Evolutionary conservation across 2,797 vertebrate species (phyloP).

Genomic region (Chrosomus eos): DNA sequence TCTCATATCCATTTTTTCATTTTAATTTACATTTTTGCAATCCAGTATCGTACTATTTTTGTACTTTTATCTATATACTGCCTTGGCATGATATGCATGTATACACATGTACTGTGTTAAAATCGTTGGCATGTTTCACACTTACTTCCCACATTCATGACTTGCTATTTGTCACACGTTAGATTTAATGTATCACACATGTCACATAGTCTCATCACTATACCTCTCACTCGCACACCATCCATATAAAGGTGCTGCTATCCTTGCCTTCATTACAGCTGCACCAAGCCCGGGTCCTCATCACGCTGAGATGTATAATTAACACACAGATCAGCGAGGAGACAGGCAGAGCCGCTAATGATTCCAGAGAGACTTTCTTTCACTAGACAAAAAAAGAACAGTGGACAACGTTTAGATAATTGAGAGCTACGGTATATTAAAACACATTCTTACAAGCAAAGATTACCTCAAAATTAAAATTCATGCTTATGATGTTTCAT

Average conservation of each 20-base stretch:
- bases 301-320: constrained; percentile 55
- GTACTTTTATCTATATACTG: background rate
- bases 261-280: constrained; percentile 50
- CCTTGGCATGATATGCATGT: background rate
- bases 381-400: constrained; percentile 4
- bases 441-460: background rate
- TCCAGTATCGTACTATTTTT: background rate
- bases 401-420: constrained; percentile 20
- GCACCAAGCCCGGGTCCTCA: constrained; percentile 26
- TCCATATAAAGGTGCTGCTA: constrained; percentile 35
- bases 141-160: constrained; percentile 35
- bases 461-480: background rate
- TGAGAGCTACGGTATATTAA: constrained; percentile 12
- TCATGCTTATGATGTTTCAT: background rate
- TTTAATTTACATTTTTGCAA: background rate
- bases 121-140: constrained; percentile 25
- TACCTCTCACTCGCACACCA: constrained; percentile 3
- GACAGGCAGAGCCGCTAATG: constrained; percentile 44
- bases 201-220: constrained; percentile 8
- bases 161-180: constrained; percentile 39
- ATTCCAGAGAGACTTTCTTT: constrained; percentile 26
- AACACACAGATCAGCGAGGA: constrained; percentile 47
- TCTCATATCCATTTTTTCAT: background rate
- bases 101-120: background rate
- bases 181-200: constrained; percentile 8